phyloP scores from a whole-genome alignment of 2,113 vertebrate species.

The Mesoclemmys tuberculata region DNA sequence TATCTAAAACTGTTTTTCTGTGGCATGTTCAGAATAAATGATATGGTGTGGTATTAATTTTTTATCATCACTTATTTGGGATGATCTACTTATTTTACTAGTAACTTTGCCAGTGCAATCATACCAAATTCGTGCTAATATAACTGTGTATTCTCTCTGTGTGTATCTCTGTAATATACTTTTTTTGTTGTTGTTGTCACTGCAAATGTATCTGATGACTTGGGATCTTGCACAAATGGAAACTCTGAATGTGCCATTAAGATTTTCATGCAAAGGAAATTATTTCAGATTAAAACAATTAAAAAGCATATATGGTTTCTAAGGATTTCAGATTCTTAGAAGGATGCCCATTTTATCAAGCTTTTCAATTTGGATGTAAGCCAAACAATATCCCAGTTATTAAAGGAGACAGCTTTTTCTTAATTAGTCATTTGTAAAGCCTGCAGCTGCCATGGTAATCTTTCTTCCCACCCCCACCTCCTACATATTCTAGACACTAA shows the following conservation, averaged over 20 bases:
- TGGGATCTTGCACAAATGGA: neutral
- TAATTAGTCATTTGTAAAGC: slow-evolving; percentile 26
- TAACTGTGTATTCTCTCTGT: neutral
- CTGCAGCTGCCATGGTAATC: neutral
- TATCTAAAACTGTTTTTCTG: neutral
- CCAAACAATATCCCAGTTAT: slow-evolving; percentile 18
- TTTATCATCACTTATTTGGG: neutral
- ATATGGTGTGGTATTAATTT: neutral
- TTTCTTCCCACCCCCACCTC: neutral
- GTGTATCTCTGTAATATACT: neutral
- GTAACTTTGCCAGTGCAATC: neutral
- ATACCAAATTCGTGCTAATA: neutral
- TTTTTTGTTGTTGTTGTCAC: neutral
- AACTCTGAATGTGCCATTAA: neutral
- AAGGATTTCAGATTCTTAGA: neutral
- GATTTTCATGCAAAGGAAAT: neutral
- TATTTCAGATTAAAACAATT: neutral
- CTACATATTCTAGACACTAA: neutral
- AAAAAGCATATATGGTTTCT: neutral
- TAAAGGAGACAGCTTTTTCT: neutral
- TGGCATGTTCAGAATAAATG: neutral
- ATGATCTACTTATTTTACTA: neutral
- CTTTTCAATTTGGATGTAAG: neutral
- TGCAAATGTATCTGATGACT: neutral
- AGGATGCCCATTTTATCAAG: neutral